phyloP scores from a whole-genome alignment of 1,140 invertebrate genomes.

The Phocides pigmalion region DNA sequence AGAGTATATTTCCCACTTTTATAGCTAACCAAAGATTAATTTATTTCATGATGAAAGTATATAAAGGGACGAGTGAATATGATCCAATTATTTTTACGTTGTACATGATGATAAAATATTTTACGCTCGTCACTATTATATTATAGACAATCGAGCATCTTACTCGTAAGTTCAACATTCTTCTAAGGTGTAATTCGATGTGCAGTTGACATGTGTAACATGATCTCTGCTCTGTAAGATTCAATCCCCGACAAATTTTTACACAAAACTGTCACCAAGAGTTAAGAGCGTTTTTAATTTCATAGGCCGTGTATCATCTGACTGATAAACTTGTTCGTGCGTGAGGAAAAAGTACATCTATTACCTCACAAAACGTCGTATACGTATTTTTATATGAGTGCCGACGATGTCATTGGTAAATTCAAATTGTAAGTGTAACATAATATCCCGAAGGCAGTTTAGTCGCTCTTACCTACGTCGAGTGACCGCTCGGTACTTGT shows the following conservation, averaged over 20 bases:
- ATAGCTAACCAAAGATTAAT: slow-evolving; percentile 18
- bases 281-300: slow-evolving; percentile 65
- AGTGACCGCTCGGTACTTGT: slow-evolving; percentile 47
- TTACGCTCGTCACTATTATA: slow-evolving; percentile 6
- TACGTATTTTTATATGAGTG: slow-evolving; percentile 69
- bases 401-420: slow-evolving; percentile 73
- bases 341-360: slow-evolving; percentile 67
- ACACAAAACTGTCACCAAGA: slow-evolving; percentile 71
- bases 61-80: too few species aligned
- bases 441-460: slow-evolving; percentile 55
- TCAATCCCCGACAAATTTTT: slow-evolving; percentile 59
- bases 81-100: slow-evolving; percentile 5
- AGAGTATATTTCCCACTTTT: slow-evolving; percentile 21
- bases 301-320: slow-evolving; percentile 62
- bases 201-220: slow-evolving; percentile 52
- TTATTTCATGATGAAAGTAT: too few species aligned
- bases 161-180: slow-evolving; percentile 25
- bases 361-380: slow-evolving; percentile 67
- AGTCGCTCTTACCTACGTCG: slow-evolving; percentile 44
- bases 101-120: slow-evolving; percentile 1
- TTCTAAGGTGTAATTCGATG: slow-evolving; percentile 37
- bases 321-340: slow-evolving; percentile 56
- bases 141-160: background rate
- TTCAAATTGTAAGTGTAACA: slow-evolving; percentile 68
- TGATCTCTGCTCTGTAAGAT: slow-evolving; percentile 49